Evolutionary conservation across 2,888 invertebrate species (phyloP).

Genomic region (Eubasilissa splendida): DNA sequence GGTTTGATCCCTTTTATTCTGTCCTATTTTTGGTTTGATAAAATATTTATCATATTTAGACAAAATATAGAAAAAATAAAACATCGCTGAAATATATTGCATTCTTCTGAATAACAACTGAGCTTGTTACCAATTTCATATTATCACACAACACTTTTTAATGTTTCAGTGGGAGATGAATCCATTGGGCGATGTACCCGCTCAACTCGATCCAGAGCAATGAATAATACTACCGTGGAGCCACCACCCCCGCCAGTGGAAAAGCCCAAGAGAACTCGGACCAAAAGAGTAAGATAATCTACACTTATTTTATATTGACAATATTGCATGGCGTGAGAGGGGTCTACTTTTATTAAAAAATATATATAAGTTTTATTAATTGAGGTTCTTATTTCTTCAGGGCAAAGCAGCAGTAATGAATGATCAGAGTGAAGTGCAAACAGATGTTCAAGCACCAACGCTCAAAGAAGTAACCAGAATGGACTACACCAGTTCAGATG

Average conservation of each 20-base stretch:
- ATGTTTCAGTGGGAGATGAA: slow-evolving; percentile 1
- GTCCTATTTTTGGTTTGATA: no score
- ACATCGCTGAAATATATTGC: no score
- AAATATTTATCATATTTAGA: no score
- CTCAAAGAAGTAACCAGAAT: not conserved
- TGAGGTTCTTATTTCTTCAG: not conserved
- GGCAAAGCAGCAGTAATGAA: not conserved
- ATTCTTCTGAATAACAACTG: no score
- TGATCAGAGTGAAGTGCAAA: slow-evolving; percentile 3
- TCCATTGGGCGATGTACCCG: slow-evolving; percentile 6
- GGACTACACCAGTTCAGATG: slow-evolving; percentile 29
- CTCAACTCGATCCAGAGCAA: slow-evolving; percentile 27
- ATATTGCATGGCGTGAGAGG: no score
- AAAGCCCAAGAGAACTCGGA: slow-evolving; percentile 37
- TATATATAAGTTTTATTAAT: no score
- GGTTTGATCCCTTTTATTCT: no score
- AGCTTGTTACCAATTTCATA: no score
- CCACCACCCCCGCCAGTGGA: slow-evolving; percentile 12
- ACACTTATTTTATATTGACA: not conserved
- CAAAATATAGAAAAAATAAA: no score
- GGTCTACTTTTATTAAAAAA: no score
- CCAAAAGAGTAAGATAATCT: slow-evolving; percentile 33
- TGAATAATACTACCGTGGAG: slow-evolving; percentile 1
- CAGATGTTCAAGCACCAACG: not conserved
- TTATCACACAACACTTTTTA: no score